A percentile compares a stretch with the other conserved stretches of the same genome.
Evolutionary conservation across 2,888 invertebrate species (phyloP).

Genomic region (Asteroscopus sphinx): DNA sequence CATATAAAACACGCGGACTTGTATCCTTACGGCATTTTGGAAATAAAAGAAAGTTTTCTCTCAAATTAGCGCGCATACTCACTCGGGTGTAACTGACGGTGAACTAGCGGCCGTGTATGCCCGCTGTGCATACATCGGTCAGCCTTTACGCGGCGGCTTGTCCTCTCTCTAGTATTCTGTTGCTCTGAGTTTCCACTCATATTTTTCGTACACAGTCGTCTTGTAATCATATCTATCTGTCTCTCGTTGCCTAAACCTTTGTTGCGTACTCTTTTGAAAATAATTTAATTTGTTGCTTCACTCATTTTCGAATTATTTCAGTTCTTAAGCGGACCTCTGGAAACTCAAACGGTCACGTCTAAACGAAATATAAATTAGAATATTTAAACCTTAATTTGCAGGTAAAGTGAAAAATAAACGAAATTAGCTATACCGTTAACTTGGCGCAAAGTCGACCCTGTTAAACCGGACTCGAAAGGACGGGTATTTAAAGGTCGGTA

Average conservation of each 20-base stretch:
- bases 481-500: constrained; percentile 51
- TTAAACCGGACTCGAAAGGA: constrained; percentile 49
- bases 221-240: constrained; percentile 26
- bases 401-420: constrained; percentile 72
- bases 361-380: constrained; percentile 69
- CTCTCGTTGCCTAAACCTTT: constrained; percentile 24
- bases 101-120: no score
- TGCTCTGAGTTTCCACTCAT: neutral
- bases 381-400: constrained; percentile 69
- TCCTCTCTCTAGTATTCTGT: no score
- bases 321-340: constrained; percentile 36
- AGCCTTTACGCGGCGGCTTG: no score
- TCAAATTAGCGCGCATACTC: no score
- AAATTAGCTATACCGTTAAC: constrained; percentile 73
- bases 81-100: no score
- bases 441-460: constrained; percentile 59
- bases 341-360: constrained; percentile 50
- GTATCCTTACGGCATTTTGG: no score
- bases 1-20: no score
- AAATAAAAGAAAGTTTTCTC: no score
- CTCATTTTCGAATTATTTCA: constrained; percentile 26
- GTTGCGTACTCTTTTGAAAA: constrained; percentile 38
- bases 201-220: constrained; percentile 2
- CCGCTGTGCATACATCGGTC: no score
- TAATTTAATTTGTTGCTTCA: constrained; percentile 48